Percentiles rank a stretch among this genome's conserved stretches.
Evolutionary conservation across 2,888 invertebrate species (phyloP).

Genomic region (Tetranychus piercei): DNA sequence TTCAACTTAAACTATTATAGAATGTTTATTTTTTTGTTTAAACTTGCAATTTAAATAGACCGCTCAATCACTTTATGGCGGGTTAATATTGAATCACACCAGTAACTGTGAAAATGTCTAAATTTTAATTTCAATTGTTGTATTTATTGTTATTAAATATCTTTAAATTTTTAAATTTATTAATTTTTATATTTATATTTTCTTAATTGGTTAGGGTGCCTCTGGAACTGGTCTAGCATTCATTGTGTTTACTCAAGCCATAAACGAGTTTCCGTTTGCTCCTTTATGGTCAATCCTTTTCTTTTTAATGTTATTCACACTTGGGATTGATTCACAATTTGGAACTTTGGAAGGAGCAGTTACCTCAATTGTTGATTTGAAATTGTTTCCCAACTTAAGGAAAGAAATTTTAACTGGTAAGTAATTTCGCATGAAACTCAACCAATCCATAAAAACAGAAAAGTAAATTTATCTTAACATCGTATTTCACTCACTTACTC

Average conservation of each 20-base stretch:
- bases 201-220: constrained; percentile 49
- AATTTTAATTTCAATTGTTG: no score
- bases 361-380: constrained; percentile 85
- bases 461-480: not conserved
- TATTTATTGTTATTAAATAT: not conserved
- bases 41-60: no score
- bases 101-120: no score
- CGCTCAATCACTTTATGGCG: no score
- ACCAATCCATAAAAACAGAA: not conserved
- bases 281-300: constrained; percentile 90
- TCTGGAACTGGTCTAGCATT: constrained; percentile 90
- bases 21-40: no score
- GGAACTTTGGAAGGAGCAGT: constrained; percentile 88
- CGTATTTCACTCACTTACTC: not conserved
- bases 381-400: constrained; percentile 69
- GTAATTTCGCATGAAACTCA: not conserved
- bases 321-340: constrained; percentile 91
- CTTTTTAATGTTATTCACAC: constrained; percentile 85
- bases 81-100: no score
- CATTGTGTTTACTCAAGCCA: constrained; percentile 92
- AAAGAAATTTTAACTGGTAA: constrained; percentile 68
- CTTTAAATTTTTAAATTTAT: not conserved
- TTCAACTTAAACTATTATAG: no score
- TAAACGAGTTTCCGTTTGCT: constrained; percentile 77
- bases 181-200: not conserved